Conservation (phyloP, 2,797 vertebrate species). For the Leucoraja ocellata region DNA sequence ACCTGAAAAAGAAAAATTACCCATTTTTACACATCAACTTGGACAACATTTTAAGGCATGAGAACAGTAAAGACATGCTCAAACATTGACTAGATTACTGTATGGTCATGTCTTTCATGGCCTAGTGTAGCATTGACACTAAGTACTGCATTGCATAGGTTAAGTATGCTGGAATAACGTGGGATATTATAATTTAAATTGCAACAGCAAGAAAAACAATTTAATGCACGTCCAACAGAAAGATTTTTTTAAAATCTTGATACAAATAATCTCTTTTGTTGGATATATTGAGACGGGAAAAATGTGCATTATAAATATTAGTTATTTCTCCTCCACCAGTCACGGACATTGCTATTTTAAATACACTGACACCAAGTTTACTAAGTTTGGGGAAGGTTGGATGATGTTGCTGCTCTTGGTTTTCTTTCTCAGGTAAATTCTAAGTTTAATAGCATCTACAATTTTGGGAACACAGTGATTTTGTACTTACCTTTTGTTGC, state of each 20-base stretch:
- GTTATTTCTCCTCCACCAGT: no score
- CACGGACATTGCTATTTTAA: neutral
- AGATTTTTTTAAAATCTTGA: neutral
- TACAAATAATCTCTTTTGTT: neutral
- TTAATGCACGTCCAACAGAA: neutral
- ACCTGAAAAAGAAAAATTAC: constrained; percentile 53
- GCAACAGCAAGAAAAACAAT: neutral
- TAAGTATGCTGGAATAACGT: neutral
- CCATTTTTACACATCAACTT: constrained; percentile 25
- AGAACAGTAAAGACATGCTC: neutral
- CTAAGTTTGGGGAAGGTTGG: neutral
- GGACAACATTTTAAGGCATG: neutral
- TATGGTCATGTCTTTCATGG: neutral
- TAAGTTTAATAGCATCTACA: neutral
- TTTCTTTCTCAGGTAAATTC: neutral
- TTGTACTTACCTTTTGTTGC: constrained; percentile 58
- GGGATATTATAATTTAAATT: neutral
- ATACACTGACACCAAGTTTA: neutral
- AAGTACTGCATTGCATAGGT: neutral
- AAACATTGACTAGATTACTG: neutral
- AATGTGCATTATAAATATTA: no score
- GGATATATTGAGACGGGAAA: no score
- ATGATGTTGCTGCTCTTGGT: neutral
- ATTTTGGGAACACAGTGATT: neutral
- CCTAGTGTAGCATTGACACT: neutral